Evolutionary conservation across 53 echinoderm and acorn worm species (phyloP), one percentile per base, ranked within the genome.

Genomic region (Holothuria leucospilota): DNA sequence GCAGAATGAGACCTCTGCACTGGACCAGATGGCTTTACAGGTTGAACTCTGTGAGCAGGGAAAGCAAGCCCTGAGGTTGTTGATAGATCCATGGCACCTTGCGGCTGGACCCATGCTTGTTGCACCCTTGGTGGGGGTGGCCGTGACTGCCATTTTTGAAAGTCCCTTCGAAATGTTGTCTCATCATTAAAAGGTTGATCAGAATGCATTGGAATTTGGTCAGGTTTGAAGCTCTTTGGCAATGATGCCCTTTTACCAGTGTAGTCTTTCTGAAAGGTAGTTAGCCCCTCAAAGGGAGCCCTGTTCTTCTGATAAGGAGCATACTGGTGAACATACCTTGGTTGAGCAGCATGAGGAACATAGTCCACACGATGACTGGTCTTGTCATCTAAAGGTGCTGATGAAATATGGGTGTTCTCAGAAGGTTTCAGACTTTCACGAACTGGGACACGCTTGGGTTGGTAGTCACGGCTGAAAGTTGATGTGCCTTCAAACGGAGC

Each of bases 151-250:
- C 95, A 99, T 82, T 87, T 82, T 84, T 90, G 92, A 82, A 84
- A 99, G 71, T 95, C 93, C 34, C 88, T 66, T 71, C 87, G 90
- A 87, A 95, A 99, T 28, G 99, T 99, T 18, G 95, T 99, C 85
- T 90, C 90, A 78, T 99, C 99, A 20, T 95, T 95, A 69, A 99
- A 98, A 4, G 99, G 99, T 39, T 90, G 94, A 75, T 98, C 93
- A 6, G 94, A 99, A 78, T 90, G 89, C 46, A 95, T 16, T 4
- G 99, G 93, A 6, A 87, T 86, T 25, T 89, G 85, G 77, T 90
- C 90, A 3, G 99, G 99, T 53, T 94, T 94, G 86, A 94, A 99
- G 89, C 94, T 99, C 21, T 92, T 79, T 6, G 94, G 90, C 21
- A 87, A 70, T 49, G 77, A 69, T 15, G 86, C 95, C 13, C 92